Percentiles rank a stretch among this genome's conserved stretches.
These are phyloP conservation scores for Polydrusus tereticollis DNA, from an alignment of 2,888 invertebrate genomes.

Conservation along the genomic window DNA sequence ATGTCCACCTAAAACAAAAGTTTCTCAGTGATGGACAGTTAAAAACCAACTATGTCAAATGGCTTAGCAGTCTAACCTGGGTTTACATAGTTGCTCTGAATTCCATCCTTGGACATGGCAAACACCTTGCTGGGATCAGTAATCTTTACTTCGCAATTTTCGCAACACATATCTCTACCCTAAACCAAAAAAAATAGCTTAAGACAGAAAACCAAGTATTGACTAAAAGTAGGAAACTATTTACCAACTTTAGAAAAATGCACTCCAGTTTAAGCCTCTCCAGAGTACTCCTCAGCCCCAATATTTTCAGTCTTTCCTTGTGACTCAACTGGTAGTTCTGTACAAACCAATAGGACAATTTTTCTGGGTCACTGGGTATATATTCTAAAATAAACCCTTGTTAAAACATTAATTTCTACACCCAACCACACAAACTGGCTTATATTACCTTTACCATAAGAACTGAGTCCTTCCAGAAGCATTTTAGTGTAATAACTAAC, in stretches of 20 bases:
- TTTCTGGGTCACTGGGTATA: conserved; percentile 76
- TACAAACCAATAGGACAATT: conserved; percentile 85
- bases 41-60: too few species aligned
- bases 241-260: conserved; percentile 68
- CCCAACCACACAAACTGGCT: too few species aligned
- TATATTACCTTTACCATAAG: conserved; percentile 58
- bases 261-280: conserved; percentile 75
- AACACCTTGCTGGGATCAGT: conserved; percentile 79
- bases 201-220: background rate
- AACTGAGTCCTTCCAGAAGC: conserved; percentile 58
- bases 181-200: conserved; percentile 55
- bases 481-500: conserved; percentile 60
- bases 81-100: conserved; percentile 86
- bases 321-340: conserved; percentile 81
- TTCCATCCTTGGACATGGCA: conserved; percentile 85
- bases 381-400: conserved; percentile 61
- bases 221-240: conserved; percentile 30
- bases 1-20: conserved; percentile 70
- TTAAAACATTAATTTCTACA: background rate
- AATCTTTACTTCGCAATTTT: conserved; percentile 71
- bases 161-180: conserved; percentile 72
- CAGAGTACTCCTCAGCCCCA: conserved; percentile 77
- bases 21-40: too few species aligned
- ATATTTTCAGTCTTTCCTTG: conserved; percentile 73
- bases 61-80: too few species aligned